Evolutionary conservation across 2,797 vertebrate species (phyloP).

Genomic region (Bovichtus diacanthus): DNA sequence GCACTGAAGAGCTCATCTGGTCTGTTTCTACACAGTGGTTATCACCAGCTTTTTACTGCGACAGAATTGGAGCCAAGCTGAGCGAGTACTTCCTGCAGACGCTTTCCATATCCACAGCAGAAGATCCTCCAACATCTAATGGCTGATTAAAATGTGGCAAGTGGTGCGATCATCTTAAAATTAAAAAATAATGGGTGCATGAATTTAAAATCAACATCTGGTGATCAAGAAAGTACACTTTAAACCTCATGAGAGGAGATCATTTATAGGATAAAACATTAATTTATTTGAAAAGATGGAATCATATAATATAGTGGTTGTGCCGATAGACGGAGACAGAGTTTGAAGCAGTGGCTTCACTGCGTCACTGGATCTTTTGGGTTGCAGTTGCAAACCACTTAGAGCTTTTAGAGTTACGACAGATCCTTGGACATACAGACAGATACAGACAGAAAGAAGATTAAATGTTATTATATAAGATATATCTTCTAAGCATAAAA

Average conservation of each 20-base stretch:
- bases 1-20: not conserved
- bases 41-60: not conserved
- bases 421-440: too few relatives aligned
- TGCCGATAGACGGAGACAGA: not conserved
- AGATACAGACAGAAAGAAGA: not conserved
- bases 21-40: not conserved
- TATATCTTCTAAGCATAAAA: not conserved
- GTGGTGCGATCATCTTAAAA: not conserved
- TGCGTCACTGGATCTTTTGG: not conserved
- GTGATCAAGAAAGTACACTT: not conserved
- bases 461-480: not conserved
- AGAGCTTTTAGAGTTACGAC: too few relatives aligned
- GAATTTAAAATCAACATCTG: not conserved
- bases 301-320: not conserved
- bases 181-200: not conserved
- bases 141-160: not conserved
- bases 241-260: not conserved
- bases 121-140: not conserved
- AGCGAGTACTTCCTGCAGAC: constrained; percentile 1
- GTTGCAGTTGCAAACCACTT: constrained; percentile 2
- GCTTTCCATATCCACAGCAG: not conserved
- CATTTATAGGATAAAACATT: not conserved
- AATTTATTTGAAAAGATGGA: not conserved
- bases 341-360: not conserved
- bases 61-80: not conserved